phyloP scores from a whole-genome alignment of 1,140 invertebrate species.

The Littorina saxatilis region DNA sequence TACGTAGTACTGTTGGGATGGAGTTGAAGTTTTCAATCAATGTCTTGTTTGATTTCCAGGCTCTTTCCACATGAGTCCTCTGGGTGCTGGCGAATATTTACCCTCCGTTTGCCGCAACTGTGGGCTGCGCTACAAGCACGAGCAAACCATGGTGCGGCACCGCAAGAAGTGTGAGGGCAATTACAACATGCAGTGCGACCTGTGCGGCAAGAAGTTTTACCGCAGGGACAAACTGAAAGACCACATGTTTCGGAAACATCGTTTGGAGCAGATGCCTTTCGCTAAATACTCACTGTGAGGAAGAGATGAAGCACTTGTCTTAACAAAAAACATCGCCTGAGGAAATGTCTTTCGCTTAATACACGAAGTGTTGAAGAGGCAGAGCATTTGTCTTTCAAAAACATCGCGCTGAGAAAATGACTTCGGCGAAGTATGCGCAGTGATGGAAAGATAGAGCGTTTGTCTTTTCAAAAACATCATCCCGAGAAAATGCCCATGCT shows the following conservation, averaged over 20 bases:
- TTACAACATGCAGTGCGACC: slow-evolving; percentile 23
- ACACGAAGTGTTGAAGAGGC: too few relatives aligned
- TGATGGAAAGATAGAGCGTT: too few relatives aligned
- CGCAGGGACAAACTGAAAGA: slow-evolving; percentile 15
- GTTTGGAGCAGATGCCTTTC: not conserved
- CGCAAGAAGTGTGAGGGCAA: slow-evolving; percentile 30
- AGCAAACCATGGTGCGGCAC: slow-evolving; percentile 17
- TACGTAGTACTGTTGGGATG: too few relatives aligned
- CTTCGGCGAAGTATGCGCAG: too few relatives aligned
- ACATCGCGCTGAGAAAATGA: too few relatives aligned
- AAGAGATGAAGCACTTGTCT: too few relatives aligned
- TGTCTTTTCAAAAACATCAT: too few relatives aligned
- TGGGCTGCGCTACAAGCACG: not conserved
- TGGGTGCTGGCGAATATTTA: not conserved
- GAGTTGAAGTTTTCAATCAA: too few relatives aligned
- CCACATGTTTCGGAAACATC: slow-evolving; percentile 10
- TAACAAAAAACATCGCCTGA: too few relatives aligned
- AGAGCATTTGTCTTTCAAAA: too few relatives aligned
- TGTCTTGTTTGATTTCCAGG: slow-evolving; percentile 16
- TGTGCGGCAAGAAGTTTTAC: slow-evolving; percentile 23
- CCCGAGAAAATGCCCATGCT: too few relatives aligned
- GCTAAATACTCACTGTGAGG: not conserved
- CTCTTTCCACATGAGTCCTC: not conserved
- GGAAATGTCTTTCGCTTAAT: too few relatives aligned
- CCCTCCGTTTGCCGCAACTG: slow-evolving; percentile 11